A percentile compares a stretch with the other conserved stretches of the same genome.
Conservation (phyloP, 2,113 vertebrate species). For the Typhlomys cinereus region DNA sequence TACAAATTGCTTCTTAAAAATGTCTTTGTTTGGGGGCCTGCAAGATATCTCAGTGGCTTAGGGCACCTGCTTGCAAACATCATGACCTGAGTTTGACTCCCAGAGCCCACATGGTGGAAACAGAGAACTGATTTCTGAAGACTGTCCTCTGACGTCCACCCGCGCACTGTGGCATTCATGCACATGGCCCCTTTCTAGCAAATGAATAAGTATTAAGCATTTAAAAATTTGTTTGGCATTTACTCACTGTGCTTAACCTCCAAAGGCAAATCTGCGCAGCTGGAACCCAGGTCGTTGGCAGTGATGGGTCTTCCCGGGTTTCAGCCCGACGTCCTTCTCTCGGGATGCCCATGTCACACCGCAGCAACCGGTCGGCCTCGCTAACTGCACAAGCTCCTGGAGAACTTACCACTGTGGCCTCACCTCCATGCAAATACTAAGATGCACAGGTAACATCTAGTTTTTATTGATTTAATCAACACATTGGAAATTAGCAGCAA, state of each 20-base stretch:
- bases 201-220: too few species aligned
- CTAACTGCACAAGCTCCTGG: constrained; percentile 15
- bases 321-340: neutral
- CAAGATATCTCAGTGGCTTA: too few species aligned
- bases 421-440: constrained; percentile 79
- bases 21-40: constrained; percentile 30
- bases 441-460: constrained; percentile 72
- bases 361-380: constrained; percentile 41
- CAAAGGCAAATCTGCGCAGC: constrained; percentile 31
- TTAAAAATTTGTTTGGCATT: too few species aligned
- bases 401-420: constrained; percentile 55
- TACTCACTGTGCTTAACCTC: neutral
- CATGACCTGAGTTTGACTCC: too few species aligned
- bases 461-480: constrained; percentile 80
- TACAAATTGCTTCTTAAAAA: neutral
- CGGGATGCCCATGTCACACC: neutral
- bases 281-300: neutral
- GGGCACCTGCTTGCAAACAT: too few species aligned
- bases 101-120: too few species aligned
- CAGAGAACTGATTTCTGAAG: too few species aligned
- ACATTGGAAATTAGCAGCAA: constrained; percentile 72
- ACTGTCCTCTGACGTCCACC: too few species aligned
- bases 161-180: too few species aligned
- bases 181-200: too few species aligned
- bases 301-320: neutral